Evolutionary conservation across 1,140 invertebrate species (phyloP).

Genomic region (Ooceraea biroi): DNA sequence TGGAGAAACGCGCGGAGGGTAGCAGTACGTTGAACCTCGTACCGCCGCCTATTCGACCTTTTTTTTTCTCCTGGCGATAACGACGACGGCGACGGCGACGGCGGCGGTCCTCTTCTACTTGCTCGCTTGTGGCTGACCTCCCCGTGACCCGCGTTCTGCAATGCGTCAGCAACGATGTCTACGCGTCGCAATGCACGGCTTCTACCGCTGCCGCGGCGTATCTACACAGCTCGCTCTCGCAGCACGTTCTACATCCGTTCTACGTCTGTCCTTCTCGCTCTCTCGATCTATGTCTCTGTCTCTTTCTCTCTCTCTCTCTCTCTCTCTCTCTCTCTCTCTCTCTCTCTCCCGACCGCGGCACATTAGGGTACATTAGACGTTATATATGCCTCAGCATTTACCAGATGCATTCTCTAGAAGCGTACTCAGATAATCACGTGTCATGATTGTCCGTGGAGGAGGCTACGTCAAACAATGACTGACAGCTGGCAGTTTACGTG

Average conservation of each 20-base stretch:
- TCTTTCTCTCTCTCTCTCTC: slow-evolving; percentile 26
- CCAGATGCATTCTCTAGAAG: not conserved
- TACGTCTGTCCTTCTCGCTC: slow-evolving; percentile 62
- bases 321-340: slow-evolving; percentile 9
- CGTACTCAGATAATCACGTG: not conserved
- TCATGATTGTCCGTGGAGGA: too few relatives aligned
- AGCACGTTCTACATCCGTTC: slow-evolving; percentile 45
- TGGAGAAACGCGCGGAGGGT: slow-evolving; percentile 9
- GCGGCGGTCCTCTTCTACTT: not conserved
- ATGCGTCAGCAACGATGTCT: slow-evolving; percentile 64
- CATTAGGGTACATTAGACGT: not conserved
- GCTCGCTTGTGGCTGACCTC: slow-evolving; percentile 37
- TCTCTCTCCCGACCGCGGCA: not conserved
- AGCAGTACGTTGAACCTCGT: slow-evolving; percentile 21
- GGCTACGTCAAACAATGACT: too few relatives aligned
- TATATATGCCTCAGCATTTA: slow-evolving; percentile 1
- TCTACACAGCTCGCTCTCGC: slow-evolving; percentile 56
- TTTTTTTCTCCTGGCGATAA: not conserved
- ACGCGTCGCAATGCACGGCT: slow-evolving; percentile 54
- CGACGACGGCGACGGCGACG: not conserved
- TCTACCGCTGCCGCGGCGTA: slow-evolving; percentile 29
- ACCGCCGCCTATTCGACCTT: not conserved
- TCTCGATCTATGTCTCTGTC: too few relatives aligned
- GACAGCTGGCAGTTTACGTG: too few relatives aligned
- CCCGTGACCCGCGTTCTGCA: slow-evolving; percentile 62